Evolutionary conservation across 2,888 invertebrate species (phyloP).

Genomic region (Aleiodes leptofemur): DNA sequence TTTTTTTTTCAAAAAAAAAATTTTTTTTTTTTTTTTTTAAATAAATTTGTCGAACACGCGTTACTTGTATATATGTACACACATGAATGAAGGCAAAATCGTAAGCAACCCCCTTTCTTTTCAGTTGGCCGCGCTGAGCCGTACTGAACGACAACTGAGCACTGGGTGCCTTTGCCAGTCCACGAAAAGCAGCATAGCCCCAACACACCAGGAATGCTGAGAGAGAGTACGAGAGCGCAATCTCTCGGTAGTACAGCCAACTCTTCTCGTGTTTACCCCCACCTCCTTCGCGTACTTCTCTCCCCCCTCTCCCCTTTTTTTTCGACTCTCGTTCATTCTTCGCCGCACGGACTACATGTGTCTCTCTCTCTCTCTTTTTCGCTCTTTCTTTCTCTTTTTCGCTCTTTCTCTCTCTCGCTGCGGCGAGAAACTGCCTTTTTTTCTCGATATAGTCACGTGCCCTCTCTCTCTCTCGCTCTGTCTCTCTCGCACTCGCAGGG

Average conservation of each 20-base stretch:
- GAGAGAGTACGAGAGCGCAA: constrained; percentile 77
- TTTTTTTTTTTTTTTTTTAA: not conserved
- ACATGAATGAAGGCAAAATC: constrained; percentile 57
- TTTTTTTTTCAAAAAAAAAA: not conserved
- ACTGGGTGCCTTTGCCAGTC: constrained; percentile 75
- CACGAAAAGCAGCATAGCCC: constrained; percentile 65
- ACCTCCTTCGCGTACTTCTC: constrained; percentile 64
- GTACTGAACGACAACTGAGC: constrained; percentile 78
- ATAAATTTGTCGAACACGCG: constrained; percentile 36
- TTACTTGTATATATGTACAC: constrained; percentile 51
- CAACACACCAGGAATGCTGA: constrained; percentile 58
- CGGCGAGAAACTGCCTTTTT: too few relatives aligned
- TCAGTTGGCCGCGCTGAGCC: constrained; percentile 74
- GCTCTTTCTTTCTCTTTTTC: not conserved
- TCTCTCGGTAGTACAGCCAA: constrained; percentile 75
- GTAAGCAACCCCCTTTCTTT: constrained; percentile 68
- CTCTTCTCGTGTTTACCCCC: constrained; percentile 64
- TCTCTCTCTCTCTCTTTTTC: not conserved
- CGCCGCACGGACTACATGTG: too few relatives aligned
- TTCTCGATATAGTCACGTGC: too few relatives aligned
- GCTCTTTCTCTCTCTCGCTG: not conserved
- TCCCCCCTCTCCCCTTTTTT: constrained; percentile 66
- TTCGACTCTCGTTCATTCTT: too few relatives aligned
- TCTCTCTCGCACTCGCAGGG: too few relatives aligned
- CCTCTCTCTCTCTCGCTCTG: not conserved